Base-by-base conservation (phyloP, 2,797 vertebrate genomes). In the Denticeps clupeoides region DNA sequence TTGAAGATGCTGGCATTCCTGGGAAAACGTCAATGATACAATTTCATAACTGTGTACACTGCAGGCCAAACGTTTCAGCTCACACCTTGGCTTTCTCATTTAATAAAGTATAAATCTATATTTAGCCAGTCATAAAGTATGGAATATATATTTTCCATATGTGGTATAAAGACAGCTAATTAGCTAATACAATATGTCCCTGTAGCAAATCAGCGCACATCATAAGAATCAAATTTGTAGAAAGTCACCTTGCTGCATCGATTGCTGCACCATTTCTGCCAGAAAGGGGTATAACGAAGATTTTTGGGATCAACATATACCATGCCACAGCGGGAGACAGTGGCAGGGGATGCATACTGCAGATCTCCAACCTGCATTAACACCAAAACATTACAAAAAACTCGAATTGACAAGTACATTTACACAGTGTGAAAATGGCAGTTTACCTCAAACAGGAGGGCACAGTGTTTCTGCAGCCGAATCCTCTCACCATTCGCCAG, bases 271-370 rank as follows among this genome's bases (percentile, higher is more conserved):
- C 95, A 99, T 60, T 82, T 96, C 52, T 88, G 75, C 94, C 93
- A 99, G 72, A 79, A 96, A 1, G 95, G 92, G 4, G 67, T 55
- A 33, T 90, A 99, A 48, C 77, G 82, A 65, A 98, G 72, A 52
- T 98, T 96, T 78, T 97, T 93, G 25, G 95, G 94, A 64, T 99
- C 95, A 59, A 99, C 89, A 65, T 87, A 97, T 45, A 99, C 94
- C 90, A 99, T 97, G 33, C 93, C 95, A 49, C 95, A 97, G 37
- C 94, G 90, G 9, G 93, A 98, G 26, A 99, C 94, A 0, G 93
- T 98, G 8, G 94, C 93, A 41, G 95, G 93, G 12, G 95, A 98
- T 11, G 95, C 95, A 25, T 94, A 90, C 53, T 94, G 92, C 42
- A 99, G 73, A 65, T 99, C 92, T 62, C 91, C 93, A 59, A 99